Percentiles rank a stretch among this genome's conserved stretches.
Conservation (phyloP, 2,113 vertebrate species). For the Trematocara macrostoma region DNA sequence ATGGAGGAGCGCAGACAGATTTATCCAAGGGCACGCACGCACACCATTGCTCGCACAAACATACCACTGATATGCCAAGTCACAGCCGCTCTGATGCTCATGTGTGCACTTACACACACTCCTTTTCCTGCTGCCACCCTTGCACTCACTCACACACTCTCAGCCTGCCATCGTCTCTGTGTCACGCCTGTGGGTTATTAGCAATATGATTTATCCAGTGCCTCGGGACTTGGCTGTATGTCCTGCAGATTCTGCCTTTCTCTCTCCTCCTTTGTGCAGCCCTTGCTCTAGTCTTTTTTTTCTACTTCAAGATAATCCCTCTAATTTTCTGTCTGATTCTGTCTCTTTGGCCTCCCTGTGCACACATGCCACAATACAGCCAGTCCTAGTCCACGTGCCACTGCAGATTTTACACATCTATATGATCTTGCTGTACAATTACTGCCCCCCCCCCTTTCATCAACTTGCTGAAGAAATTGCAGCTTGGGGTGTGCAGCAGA, state of each 20-base stretch:
- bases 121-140: not conserved
- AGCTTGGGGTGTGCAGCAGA: not conserved
- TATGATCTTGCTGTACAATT: not conserved
- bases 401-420: slow-evolving; percentile 2
- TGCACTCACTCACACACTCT: not conserved
- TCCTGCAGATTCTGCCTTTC: slow-evolving; percentile 7
- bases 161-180: not conserved
- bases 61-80: slow-evolving; percentile 47
- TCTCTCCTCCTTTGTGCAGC: slow-evolving; percentile 17
- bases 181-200: slow-evolving; percentile 49
- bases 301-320: slow-evolving; percentile 18
- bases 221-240: slow-evolving; percentile 21
- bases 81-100: slow-evolving; percentile 19
- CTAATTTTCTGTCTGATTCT: slow-evolving; percentile 19
- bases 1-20: not conserved
- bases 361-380: not conserved
- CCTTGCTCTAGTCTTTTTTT: not conserved
- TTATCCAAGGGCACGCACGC: slow-evolving; percentile 22
- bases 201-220: slow-evolving; percentile 48
- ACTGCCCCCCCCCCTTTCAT: rapidly evolving
- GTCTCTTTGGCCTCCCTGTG: not conserved
- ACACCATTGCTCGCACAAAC: not conserved
- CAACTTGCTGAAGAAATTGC: not conserved
- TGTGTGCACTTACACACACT: not conserved
- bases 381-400: not conserved